Percentiles rank a stretch among this genome's conserved stretches.
phyloP scores from a whole-genome alignment of 35 echinoderm and acorn worm genomes.

The Patiria miniata region DNA sequence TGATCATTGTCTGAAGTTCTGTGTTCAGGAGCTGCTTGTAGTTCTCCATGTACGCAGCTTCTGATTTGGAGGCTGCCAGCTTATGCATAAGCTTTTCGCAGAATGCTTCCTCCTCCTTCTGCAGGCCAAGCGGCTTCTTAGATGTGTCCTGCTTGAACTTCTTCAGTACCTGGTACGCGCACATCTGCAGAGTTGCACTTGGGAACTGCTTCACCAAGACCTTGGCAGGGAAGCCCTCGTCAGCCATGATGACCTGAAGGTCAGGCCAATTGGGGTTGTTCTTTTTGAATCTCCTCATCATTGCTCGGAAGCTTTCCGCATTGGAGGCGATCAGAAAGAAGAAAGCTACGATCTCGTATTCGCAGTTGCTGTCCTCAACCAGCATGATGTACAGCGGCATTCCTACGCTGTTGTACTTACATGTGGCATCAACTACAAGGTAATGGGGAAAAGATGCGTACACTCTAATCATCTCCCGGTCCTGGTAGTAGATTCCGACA shows the following conservation, averaged over 20 bases:
- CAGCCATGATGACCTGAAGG: not conserved
- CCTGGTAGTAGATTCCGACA: not conserved
- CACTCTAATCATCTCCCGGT: not conserved
- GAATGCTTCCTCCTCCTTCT: not conserved
- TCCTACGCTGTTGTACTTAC: not conserved
- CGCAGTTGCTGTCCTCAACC: not conserved
- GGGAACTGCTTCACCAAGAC: not conserved
- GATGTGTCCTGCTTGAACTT: not conserved
- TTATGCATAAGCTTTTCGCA: not conserved
- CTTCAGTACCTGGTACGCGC: not conserved
- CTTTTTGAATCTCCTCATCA: not conserved
- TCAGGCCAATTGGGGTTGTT: not conserved
- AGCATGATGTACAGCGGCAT: constrained; percentile 9
- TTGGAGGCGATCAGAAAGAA: not conserved
- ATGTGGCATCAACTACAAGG: not conserved
- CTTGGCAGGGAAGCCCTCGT: not conserved
- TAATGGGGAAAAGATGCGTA: not conserved
- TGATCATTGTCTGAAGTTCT: not conserved
- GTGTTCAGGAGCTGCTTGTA: not conserved
- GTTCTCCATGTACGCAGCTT: not conserved
- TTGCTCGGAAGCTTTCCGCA: not conserved
- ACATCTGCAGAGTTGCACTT: not conserved
- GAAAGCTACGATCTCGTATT: not conserved
- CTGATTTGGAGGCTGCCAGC: not conserved
- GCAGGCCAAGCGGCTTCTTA: not conserved